A percentile compares a stretch with the other conserved stretches of the same genome.
Conservation (phyloP, 2,888 invertebrate species). For the Drosophila merina region DNA sequence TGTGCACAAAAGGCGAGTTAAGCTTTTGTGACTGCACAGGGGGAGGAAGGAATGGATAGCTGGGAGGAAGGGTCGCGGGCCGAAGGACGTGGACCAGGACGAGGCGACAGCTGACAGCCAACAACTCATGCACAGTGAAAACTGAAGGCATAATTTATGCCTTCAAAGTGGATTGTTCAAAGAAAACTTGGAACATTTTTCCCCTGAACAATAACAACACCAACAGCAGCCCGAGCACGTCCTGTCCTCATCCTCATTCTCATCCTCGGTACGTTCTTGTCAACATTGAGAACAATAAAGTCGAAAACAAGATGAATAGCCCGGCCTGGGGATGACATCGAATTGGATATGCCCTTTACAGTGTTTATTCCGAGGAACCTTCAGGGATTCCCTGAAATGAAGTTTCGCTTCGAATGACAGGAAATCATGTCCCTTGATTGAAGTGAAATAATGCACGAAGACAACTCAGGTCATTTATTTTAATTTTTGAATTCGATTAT, state of each 20-base stretch:
- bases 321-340: conserved; percentile 32
- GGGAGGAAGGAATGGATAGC: conserved; percentile 7
- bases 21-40: conserved; percentile 54
- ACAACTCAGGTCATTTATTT: conserved; percentile 2
- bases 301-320: conserved; percentile 60
- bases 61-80: not conserved
- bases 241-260: conserved; percentile 36
- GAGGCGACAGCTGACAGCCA: conserved; percentile 67
- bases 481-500: not conserved
- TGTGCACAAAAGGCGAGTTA: conserved; percentile 67
- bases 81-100: not conserved
- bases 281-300: conserved; percentile 65
- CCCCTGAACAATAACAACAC: conserved; percentile 51
- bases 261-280: conserved; percentile 43
- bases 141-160: conserved; percentile 80
- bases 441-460: conserved; percentile 3
- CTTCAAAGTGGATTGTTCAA: conserved; percentile 77
- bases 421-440: conserved; percentile 22
- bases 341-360: conserved; percentile 54
- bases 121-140: conserved; percentile 69
- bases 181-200: conserved; percentile 57
- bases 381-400: conserved; percentile 9
- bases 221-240: conserved; percentile 45
- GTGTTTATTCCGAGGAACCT: conserved; percentile 17
- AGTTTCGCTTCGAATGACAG: conserved; percentile 10